Base-by-base conservation (phyloP, 2,888 invertebrate species). In the Tyria jacobaeae region DNA sequence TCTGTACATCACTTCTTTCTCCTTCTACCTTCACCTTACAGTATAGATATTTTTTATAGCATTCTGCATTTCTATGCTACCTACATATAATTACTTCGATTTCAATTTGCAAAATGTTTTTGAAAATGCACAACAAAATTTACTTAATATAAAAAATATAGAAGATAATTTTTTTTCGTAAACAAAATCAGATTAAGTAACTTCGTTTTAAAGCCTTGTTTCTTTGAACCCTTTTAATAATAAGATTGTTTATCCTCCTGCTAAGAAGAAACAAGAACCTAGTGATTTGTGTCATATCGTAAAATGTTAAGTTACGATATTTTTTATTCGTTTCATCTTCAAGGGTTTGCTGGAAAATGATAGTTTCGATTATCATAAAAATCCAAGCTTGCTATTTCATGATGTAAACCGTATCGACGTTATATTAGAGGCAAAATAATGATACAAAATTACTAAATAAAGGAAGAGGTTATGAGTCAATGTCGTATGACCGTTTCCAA, bases 291-390 rank as follows among this genome's bases (percentile, higher is more conserved):
- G 47, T 51, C 27, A 7, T 35, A 55, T 70, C 70, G 60, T 71
- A 73, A 70, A 70, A 70, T 44, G 17, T 35, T 24, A 10, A 57
- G 50, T 72, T 72, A 73, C 64, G 71, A 71, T 60, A 62, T 70
- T 67, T 71, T 71, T 70, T 67, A 70, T 64, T 64, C 35, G 44
- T 14, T 67, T 47, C 52, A 47, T 47, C 57, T 66, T 17, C 57
- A 49, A 51, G 41, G 51, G 55, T 73, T 64, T 17, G 62, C 60
- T 12, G 56, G n/a, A 49, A 70, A 64, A 64, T 58, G 55, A 73
- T 70, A 70, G 55, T 62, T 70, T 70, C 71, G 57, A 58, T 70
- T 58, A 70, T 73, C 70, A 73, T 70, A 70, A 35, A 70, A 73
- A 63, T 37, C 27, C 4, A n/a, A 51, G 34, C 21, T 51, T 21